These are phyloP conservation scores for Nemotelus pantherinus DNA, from an alignment of 2,888 invertebrate genomes.

Conservation along the genomic window DNA sequence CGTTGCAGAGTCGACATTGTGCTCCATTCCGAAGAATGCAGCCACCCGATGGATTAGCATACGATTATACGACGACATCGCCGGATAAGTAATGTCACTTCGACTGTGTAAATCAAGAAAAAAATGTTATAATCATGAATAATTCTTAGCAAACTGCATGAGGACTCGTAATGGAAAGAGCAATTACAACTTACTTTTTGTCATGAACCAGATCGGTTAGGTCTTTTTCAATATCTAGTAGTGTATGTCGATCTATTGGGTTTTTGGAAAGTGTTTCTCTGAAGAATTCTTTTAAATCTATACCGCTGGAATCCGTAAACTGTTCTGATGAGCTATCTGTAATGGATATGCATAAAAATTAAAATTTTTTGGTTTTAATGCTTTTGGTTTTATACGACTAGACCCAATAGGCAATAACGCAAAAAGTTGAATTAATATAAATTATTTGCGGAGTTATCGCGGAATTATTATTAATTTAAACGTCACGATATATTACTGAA, in stretches of 20 bases:
- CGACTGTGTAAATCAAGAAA: constrained; percentile 65
- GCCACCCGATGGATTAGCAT: constrained; percentile 96
- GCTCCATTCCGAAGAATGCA: constrained; percentile 92
- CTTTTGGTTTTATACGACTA: no score
- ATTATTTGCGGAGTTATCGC: no score
- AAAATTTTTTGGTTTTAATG: no score
- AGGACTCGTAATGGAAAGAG: background rate
- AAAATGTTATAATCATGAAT: constrained; percentile 22
- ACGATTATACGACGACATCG: constrained; percentile 94
- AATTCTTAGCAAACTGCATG: background rate
- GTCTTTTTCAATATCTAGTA: constrained; percentile 89
- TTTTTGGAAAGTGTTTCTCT: constrained; percentile 91
- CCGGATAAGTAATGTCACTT: constrained; percentile 84
- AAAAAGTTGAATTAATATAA: no score
- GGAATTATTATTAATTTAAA: no score
- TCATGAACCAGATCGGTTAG: constrained; percentile 85
- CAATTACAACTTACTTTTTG: constrained; percentile 70
- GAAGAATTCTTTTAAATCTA: constrained; percentile 88
- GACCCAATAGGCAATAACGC: no score
- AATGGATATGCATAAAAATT: constrained; percentile 48
- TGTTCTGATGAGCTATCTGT: constrained; percentile 81
- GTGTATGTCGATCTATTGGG: constrained; percentile 83
- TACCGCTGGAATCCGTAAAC: constrained; percentile 77
- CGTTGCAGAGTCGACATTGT: constrained; percentile 88
- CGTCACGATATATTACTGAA: no score